These are phyloP conservation scores for Hormiphora californensis DNA, from an alignment of 37 sponge, comb jelly and placozoan species.

Conservation along the genomic window DNA sequence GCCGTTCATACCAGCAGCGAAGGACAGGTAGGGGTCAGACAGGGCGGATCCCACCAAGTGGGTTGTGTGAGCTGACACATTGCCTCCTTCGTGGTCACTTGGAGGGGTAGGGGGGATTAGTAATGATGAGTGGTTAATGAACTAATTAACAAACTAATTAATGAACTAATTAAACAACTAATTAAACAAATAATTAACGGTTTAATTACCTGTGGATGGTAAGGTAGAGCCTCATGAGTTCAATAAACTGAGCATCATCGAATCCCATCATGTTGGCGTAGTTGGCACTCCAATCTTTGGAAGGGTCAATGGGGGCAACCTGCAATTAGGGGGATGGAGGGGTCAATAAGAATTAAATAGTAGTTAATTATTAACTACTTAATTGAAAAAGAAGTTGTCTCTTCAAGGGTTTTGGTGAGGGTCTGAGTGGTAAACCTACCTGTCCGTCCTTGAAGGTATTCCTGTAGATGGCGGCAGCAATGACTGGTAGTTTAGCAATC, in stretches of 20 bases:
- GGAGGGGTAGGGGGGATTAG: too few relatives aligned
- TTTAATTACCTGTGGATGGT: slow-evolving; percentile 72
- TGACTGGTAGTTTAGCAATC: slow-evolving; percentile 91
- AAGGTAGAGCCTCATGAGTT: slow-evolving; percentile 90
- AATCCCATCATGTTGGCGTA: slow-evolving; percentile 90
- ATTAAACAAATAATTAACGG: neutral
- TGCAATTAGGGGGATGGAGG: slow-evolving; percentile 35
- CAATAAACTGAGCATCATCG: slow-evolving; percentile 58
- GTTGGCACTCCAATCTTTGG: slow-evolving; percentile 92
- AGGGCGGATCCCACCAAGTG: slow-evolving; percentile 92
- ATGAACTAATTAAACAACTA: neutral
- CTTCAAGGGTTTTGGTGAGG: neutral
- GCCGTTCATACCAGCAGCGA: slow-evolving; percentile 94
- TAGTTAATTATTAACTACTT: neutral
- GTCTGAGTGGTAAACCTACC: neutral
- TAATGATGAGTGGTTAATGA: neutral
- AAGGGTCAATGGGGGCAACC: slow-evolving; percentile 70
- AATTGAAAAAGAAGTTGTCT: neutral
- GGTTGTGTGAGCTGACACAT: slow-evolving; percentile 91
- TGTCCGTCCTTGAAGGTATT: slow-evolving; percentile 34
- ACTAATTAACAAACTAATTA: too few relatives aligned
- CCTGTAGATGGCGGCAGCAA: slow-evolving; percentile 86
- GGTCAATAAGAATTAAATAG: too few relatives aligned
- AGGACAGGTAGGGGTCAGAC: slow-evolving; percentile 95
- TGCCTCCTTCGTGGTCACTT: slow-evolving; percentile 96